Base-by-base conservation (phyloP, 2,113 vertebrate species). In the Oostethus manadensis region DNA sequence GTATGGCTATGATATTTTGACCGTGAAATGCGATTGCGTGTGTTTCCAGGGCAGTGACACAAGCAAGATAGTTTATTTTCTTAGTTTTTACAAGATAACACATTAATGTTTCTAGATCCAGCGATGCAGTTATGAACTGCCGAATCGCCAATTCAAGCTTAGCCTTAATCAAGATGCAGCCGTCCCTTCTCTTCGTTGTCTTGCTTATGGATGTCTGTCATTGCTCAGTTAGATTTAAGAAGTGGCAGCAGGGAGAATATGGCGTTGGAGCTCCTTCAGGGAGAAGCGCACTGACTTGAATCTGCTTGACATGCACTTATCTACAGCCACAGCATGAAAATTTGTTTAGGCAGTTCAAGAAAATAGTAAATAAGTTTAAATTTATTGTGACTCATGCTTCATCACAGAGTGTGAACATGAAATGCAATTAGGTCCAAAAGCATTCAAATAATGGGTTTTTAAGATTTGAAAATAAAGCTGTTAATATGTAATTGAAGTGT, bases 241-340 rank as follows among this genome's bases (percentile, higher is more conserved):
- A 62, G 64, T 74, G 75, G 64, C 70, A 79, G 70, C 68, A 56
- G 55, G 54, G 46, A 65, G 68, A 76, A 74, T 69, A 80, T 70
- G 64, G 73, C 71, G 71, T 74, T 64, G 62, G 62, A 73, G 58
- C 70, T 84, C 73, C 73, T 77, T 59, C 80, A 58, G 75, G 67
- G 72, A 54, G 69, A 66, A 74, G 69, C 63, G 58, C 68, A 70
- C 71, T 66, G 71, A 87, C 75, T 76, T 71, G 77, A 82, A 87
- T 73, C 70, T 48, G 65, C 70, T 77, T 84, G 60, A 70, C 71
- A 83, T 59, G 71, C 62, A 67, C 76, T 79, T 72, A 70, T 76
- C 77, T 79, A 74, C 77, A 86, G 83, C 18, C 33, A 13, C 33
- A 38, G 38, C 51, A 38, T 20, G 29, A 15, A 55, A 35, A 55